phyloP scores from a whole-genome alignment of 2,888 invertebrate genomes.

The Kuschelorhynchus macadamiae region DNA sequence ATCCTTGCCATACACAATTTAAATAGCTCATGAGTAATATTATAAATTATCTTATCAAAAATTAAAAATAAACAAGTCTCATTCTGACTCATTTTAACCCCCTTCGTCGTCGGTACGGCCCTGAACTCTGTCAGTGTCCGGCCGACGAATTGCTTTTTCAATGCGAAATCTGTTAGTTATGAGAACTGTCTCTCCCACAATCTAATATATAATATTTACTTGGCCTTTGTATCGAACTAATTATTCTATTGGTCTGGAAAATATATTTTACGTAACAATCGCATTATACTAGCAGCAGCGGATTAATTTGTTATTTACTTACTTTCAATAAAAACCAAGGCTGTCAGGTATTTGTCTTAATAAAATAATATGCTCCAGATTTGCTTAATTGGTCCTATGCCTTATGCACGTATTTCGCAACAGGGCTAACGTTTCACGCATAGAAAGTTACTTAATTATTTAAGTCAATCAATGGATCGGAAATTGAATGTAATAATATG shows the following conservation, averaged over 20 bases:
- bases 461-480: conserved; percentile 12
- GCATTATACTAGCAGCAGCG: conserved; percentile 4
- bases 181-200: conserved; percentile 36
- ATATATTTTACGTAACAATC: conserved; percentile 15
- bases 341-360: conserved; percentile 46
- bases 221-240: conserved; percentile 20
- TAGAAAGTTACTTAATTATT: conserved; percentile 28
- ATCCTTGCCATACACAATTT: no score
- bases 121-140: no score
- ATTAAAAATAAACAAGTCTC: no score
- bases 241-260: conserved; percentile 37
- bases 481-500: neutral
- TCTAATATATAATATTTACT: neutral
- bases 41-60: no score
- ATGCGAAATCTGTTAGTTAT: no score
- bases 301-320: conserved; percentile 41
- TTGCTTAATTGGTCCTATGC: conserved; percentile 13
- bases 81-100: no score
- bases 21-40: no score
- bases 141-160: no score
- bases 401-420: conserved; percentile 19
- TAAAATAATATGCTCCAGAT: conserved; percentile 21
- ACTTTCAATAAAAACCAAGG: conserved; percentile 55
- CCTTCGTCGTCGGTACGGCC: no score
- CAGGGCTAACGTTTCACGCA: conserved; percentile 15